Evolutionary conservation across 2,113 vertebrate species (phyloP), one percentile per base, ranked within the genome.

Genomic region (Labrus mixtus): DNA sequence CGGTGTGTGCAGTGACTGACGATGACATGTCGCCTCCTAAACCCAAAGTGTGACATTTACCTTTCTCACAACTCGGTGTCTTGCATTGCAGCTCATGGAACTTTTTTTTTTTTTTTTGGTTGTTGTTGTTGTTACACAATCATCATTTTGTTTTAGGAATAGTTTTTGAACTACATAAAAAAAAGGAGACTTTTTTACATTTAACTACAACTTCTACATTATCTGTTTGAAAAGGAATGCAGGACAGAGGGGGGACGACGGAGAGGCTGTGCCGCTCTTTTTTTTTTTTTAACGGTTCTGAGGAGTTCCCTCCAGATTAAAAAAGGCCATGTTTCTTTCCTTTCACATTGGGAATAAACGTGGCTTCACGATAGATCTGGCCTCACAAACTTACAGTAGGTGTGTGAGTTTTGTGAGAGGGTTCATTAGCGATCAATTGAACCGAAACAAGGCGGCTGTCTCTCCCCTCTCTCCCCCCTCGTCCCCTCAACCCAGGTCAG

Each of bases 31-130:
- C 54, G 68, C 79, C 80, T 84, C 68, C 76, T 48, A n/a, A 87
- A 86, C 76, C 92, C 89, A 89, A 89, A 91, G 90, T 51, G 76
- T 83, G 81, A 83, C 69, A 51, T 80, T 80, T 79, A 74, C 56
- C 69, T 61, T 85, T 82, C 78, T 85, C 63, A 80, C 76, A 64
- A 50, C 48, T 80, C 68, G 54, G 59, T 76, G 12, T 82, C 68
- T 79, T 70, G 16, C 77, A 75, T 82, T 12, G 72, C 72, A 89
- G 87, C 84, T 87, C 63, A 86, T 73, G 29, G 64, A 41, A 33
- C 6, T 63, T 83, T 83, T 71, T 73, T 82, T 45, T n/a, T n/a
- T n/a, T n/a, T n/a, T n/a, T n/a, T n/a, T n/a, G n/a, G n/a, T n/a
- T n/a, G n/a, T n/a, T 45, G 15, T 33, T 33, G 29, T 33, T 33